Evolutionary conservation across 2,888 invertebrate species (phyloP).

Genomic region (Congeria kusceri): DNA sequence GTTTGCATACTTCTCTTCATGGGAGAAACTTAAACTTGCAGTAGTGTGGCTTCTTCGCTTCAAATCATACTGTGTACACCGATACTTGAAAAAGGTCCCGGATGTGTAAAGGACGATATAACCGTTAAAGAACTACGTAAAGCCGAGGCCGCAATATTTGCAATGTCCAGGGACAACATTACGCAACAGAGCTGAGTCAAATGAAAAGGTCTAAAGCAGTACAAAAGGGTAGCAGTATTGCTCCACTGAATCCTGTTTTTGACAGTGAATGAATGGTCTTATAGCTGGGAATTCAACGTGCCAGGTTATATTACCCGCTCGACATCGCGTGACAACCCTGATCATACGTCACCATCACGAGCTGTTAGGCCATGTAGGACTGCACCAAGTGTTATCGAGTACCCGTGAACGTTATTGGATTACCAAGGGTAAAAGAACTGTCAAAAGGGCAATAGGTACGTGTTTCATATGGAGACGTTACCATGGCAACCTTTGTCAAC

Average conservation of each 20-base stretch:
- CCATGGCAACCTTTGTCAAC: neutral
- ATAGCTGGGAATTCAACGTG: neutral
- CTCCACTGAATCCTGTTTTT: slow-evolving; percentile 16
- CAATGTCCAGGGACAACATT: slow-evolving; percentile 14
- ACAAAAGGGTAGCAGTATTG: slow-evolving; percentile 23
- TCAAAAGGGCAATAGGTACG: neutral
- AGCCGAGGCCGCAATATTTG: neutral
- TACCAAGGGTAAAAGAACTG: slow-evolving; percentile 1
- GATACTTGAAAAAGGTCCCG: slow-evolving; percentile 7
- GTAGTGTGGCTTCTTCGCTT: slow-evolving; percentile 25
- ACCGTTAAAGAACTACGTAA: too few relatives aligned
- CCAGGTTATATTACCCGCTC: neutral
- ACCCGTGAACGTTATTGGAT: slow-evolving; percentile 16
- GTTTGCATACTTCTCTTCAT: slow-evolving; percentile 5
- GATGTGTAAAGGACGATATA: too few relatives aligned
- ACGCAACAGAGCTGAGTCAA: neutral
- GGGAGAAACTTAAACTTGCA: slow-evolving; percentile 16
- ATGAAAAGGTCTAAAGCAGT: slow-evolving; percentile 18
- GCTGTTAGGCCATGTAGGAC: slow-evolving; percentile 6
- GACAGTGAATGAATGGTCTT: slow-evolving; percentile 6
- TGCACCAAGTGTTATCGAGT: slow-evolving; percentile 9
- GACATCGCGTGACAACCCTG: slow-evolving; percentile 18
- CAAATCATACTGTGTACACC: slow-evolving; percentile 7
- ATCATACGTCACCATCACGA: slow-evolving; percentile 19
- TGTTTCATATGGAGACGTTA: slow-evolving; percentile 23